These are phyloP conservation scores for Brachionus sp. DNA, from an alignment of 1,140 invertebrate genomes.

Conservation along the genomic window DNA sequence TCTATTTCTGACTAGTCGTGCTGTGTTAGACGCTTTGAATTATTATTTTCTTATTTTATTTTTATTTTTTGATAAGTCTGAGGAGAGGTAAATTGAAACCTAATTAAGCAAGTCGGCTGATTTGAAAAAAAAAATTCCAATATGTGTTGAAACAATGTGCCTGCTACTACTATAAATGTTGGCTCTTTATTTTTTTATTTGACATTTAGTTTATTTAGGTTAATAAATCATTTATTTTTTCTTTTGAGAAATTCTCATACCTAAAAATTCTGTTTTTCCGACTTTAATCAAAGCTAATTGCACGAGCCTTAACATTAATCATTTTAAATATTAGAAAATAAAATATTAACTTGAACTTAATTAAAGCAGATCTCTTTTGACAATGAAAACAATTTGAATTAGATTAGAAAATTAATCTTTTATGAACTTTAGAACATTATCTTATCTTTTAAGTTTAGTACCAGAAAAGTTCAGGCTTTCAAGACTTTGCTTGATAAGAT, in stretches of 20 bases:
- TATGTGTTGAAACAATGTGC: not conserved
- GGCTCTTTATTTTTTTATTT: not conserved
- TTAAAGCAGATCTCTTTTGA: not conserved
- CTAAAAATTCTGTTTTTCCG: not conserved
- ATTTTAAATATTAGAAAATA: not conserved
- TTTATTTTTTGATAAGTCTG: not conserved
- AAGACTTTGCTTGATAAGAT: not conserved
- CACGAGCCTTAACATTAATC: not conserved
- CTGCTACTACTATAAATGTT: not conserved
- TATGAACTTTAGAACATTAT: not conserved
- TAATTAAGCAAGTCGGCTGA: not conserved
- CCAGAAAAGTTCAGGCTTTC: not conserved
- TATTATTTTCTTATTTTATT: not conserved
- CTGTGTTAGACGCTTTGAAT: not conserved
- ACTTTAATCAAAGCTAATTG: conserved; percentile 17
- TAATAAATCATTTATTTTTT: conserved; percentile 10
- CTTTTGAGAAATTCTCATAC: not conserved
- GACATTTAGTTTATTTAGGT: conserved; percentile 17
- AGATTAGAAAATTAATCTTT: not conserved
- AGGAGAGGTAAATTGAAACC: conserved; percentile 16
- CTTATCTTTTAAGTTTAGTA: not conserved
- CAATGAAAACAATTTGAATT: not conserved
- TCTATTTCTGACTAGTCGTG: not conserved
- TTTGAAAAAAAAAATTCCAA: not conserved
- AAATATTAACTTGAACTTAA: not conserved